Evolutionary conservation across 2,797 vertebrate species (phyloP).

Genomic region (Dipus sagitta): DNA sequence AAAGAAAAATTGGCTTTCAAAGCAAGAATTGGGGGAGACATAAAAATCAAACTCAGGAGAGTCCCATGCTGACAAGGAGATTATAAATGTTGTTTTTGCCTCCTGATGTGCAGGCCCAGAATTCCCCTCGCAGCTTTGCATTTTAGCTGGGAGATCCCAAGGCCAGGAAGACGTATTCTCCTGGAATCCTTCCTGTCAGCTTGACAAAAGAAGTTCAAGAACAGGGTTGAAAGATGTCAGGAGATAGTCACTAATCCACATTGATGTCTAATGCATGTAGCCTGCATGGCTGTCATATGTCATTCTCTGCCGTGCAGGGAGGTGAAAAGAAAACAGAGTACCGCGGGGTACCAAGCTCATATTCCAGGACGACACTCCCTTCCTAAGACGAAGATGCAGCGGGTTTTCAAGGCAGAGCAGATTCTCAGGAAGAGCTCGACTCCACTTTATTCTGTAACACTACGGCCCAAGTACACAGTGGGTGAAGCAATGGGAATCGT

Average conservation of each 20-base stretch:
- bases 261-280: constrained; percentile 76
- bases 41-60: constrained; percentile 68
- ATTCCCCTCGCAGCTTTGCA: constrained; percentile 72
- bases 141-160: constrained; percentile 71
- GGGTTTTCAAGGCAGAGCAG: neutral
- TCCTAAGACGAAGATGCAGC: constrained; percentile 27
- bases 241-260: constrained; percentile 81
- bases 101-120: constrained; percentile 52
- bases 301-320: constrained; percentile 77
- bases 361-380: constrained; percentile 50
- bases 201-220: constrained; percentile 78
- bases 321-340: constrained; percentile 72
- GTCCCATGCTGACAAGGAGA: constrained; percentile 63
- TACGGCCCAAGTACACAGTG: neutral
- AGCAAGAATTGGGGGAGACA: constrained; percentile 52
- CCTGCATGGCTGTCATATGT: constrained; percentile 75
- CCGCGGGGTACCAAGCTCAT: constrained; percentile 58
- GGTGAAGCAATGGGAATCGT: constrained; percentile 40
- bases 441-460: neutral
- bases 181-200: constrained; percentile 76
- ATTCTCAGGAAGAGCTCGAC: neutral
- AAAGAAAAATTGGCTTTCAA: constrained; percentile 62
- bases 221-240: constrained; percentile 77
- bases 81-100: constrained; percentile 72
- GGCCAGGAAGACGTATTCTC: constrained; percentile 73